A percentile compares a stretch with the other conserved stretches of the same genome.
Conservation (phyloP, 2,113 vertebrate species). For the Colossoma macropomum region DNA sequence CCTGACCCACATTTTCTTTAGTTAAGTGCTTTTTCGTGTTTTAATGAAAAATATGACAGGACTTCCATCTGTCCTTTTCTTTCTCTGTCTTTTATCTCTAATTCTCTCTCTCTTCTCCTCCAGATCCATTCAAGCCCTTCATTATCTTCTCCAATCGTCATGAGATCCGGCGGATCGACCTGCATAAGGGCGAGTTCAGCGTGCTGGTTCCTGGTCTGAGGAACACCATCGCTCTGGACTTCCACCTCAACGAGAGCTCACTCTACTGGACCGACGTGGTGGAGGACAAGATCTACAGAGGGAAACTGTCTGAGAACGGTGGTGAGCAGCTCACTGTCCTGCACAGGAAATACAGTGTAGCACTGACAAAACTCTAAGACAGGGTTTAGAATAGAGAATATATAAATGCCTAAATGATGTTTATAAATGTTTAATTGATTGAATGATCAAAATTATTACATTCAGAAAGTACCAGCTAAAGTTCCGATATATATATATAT, state of each 20-base stretch:
- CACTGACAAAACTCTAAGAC: too few relatives aligned
- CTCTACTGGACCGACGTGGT: constrained; percentile 99
- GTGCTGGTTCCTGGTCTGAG: constrained; percentile 93
- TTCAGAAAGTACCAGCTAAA: too few relatives aligned
- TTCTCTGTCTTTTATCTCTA: background rate
- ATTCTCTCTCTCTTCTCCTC: background rate
- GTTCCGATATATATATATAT: too few relatives aligned
- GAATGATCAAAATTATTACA: too few relatives aligned
- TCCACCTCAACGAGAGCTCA: constrained; percentile 93
- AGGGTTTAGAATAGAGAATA: too few relatives aligned
- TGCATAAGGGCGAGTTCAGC: constrained; percentile 93
- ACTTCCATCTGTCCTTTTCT: background rate
- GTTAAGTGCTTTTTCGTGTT: too few relatives aligned
- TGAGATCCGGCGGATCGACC: constrained; percentile 95
- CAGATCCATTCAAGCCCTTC: constrained; percentile 95
- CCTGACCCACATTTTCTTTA: too few relatives aligned
- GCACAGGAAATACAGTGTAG: too few relatives aligned
- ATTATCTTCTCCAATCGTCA: constrained; percentile 99
- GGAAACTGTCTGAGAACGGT: constrained; percentile 93
- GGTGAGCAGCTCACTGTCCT: constrained; percentile 71
- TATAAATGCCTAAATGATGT: too few relatives aligned
- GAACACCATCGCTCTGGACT: constrained; percentile 96
- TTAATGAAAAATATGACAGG: too few relatives aligned
- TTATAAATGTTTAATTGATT: too few relatives aligned
- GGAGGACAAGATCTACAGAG: constrained; percentile 97